Conservation (phyloP, 2,888 invertebrate species). For the Pyrochroa serraticornis region DNA sequence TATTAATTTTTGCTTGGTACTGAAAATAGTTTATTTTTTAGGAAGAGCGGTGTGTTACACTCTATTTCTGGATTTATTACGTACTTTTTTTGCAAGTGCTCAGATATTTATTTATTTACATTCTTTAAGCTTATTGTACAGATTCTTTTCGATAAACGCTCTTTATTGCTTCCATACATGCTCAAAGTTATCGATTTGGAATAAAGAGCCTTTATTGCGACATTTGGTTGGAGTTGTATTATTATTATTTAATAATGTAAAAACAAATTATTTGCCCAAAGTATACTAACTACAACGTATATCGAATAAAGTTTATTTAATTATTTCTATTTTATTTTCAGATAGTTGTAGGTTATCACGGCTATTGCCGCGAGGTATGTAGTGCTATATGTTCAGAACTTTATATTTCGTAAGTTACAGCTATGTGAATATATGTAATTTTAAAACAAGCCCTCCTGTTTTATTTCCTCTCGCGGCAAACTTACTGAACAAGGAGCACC, state of each 20-base stretch:
- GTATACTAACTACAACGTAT: conserved; percentile 49
- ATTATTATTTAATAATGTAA: conserved; percentile 36
- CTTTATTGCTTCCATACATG: conserved; percentile 39
- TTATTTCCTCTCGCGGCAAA: not conserved
- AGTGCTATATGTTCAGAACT: conserved; percentile 49
- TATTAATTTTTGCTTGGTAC: conserved; percentile 31
- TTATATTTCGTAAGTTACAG: conserved; percentile 52
- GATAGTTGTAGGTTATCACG: conserved; percentile 39
- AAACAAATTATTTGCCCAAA: conserved; percentile 49
- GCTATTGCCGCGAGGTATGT: conserved; percentile 43
- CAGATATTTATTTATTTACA: conserved; percentile 47
- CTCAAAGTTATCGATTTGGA: conserved; percentile 35
- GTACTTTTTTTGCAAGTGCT: conserved; percentile 46
- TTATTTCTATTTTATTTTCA: conserved; percentile 39
- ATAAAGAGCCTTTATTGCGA: conserved; percentile 47
- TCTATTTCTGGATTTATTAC: conserved; percentile 28
- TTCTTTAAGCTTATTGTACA: conserved; percentile 43
- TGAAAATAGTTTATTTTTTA: conserved; percentile 21
- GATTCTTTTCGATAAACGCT: conserved; percentile 43
- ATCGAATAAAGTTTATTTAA: conserved; percentile 43
- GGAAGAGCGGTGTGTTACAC: conserved; percentile 28
- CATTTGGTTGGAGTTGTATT: conserved; percentile 49
- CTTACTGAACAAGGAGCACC: not conserved
- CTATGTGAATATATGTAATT: conserved; percentile 53
- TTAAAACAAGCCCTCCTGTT: conserved; percentile 32